Base-by-base conservation (phyloP, 1,140 invertebrate genomes). In the Ostrea edulis region DNA sequence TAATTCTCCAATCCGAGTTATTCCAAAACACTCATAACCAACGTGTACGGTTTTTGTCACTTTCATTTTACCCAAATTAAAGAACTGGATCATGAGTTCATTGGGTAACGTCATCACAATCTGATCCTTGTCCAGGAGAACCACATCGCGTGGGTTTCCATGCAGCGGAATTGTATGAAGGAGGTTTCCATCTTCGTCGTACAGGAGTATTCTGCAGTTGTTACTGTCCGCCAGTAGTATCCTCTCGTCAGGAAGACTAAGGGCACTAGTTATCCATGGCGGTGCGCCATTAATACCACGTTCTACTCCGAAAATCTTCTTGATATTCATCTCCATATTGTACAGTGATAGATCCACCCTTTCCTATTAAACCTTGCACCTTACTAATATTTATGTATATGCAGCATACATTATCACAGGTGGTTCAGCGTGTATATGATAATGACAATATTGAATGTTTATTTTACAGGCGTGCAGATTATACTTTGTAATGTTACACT, bases 11-110 rank as follows among this genome's bases (percentile, higher is more conserved):
- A 58, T n/a, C 25, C 25, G 12, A 55, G 53, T 58, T 11, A 85
- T 85, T 20, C 83, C 83, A 62, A 54, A 85, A 62, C 83, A 85
- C 51, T 85, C 83, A 51, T 85, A 85, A 25, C 83, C 83, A 22
- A 85, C 29, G 29, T 85, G 83, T 9, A 58, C 29, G 9, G 25
- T 35, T 14, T 62, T 35, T 14, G 8, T 62, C 51, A 62, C 20
- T 58, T 58, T 25, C 54, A 85, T 9, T 1, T 20, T 12, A 4
- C 58, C 83, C 53, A 55, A 0, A 51, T 62, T 25, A 17, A 85
- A n/a, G 53, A 62, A 54, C 53, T 85, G 83, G 8, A 85, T 54
- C 83, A 85, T 85, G 14, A 85, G 20, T 85, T 58, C 53, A 58
- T 62, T 14, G 17, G 83, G 83, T n/a, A 85, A 55, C 12, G 83